Conservation (phyloP, 2,113 vertebrate species). For the human (Homo sapiens) region DNA sequence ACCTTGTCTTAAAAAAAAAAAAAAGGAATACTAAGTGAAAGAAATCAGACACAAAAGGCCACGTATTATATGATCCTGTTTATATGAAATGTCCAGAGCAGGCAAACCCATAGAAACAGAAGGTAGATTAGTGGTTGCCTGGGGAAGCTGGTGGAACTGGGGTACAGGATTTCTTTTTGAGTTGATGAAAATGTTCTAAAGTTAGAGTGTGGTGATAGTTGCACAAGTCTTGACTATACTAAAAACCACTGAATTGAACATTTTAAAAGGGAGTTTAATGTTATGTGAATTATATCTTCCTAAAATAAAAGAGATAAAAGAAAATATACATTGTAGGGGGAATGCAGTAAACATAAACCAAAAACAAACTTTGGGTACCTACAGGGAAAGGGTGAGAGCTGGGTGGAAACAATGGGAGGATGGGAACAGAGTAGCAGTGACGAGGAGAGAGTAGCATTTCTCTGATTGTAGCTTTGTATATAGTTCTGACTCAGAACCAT, state of each 20-base stretch:
- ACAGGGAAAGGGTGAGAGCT: background rate
- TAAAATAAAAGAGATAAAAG: background rate
- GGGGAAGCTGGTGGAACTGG: fast-evolving
- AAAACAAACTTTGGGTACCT: background rate
- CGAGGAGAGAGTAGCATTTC: background rate
- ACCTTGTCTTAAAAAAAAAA: no score
- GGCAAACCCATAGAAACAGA: background rate
- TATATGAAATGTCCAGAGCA: background rate
- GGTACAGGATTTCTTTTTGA: background rate
- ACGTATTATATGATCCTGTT: background rate
- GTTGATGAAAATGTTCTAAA: background rate
- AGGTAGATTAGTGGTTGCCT: background rate
- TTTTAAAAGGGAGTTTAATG: background rate
- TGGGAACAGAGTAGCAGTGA: no score
- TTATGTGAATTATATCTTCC: background rate
- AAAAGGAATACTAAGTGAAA: background rate
- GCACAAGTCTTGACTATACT: background rate
- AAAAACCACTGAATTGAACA: background rate
- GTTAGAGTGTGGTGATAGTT: background rate
- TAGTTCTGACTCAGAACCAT: background rate
- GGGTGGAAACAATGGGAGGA: background rate
- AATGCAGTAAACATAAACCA: background rate
- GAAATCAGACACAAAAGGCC: background rate
- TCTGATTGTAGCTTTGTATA: background rate
- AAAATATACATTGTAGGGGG: background rate